Evolutionary conservation across 2,797 vertebrate species (phyloP), one percentile per base, ranked within the genome.

Genomic region (Danio choprae): DNA sequence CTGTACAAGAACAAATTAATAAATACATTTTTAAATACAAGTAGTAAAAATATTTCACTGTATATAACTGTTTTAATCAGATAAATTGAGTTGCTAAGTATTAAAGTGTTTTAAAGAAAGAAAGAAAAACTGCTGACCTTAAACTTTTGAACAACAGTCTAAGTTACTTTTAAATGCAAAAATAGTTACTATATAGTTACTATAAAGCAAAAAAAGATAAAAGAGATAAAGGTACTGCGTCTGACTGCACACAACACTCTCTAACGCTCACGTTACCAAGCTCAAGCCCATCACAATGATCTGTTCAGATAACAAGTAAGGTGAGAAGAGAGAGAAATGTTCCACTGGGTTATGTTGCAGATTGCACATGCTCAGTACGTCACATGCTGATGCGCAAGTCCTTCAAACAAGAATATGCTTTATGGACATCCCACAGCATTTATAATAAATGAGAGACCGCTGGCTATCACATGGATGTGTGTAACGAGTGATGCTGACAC

Each of bases 241-340:
- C 70, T 36, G 15, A 38, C 72, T 60, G n/a, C 7, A 44, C 44
- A 18, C 10, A 63, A 55, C 68, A 20, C 16, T 48, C 69, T 76
- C 43, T 11, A 4, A 29, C 59, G 68, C 55, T 90, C 88, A 0
- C 0, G 78, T 91, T 90, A 85, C 89, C 84, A 8, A 20, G 80
- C 80, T 73, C 43, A 38, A 12, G 55, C 11, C 12, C 53, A 84
- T 86, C 16, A 22, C 77, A 82, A 69, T 4, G 80, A 81, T 80
- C 68, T 48, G 48, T 72, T 86, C 82, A 87, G 83, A 48, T 71
- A 79, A 60, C 36, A 29, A 81, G 84, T 68, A 43, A 81, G 72
- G 64, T 74, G 69, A 79, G 48, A 59, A 77, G 82, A 40, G 2
- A 77, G 55, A 53, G 70, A 59, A 7, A 3, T 51, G 68, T 81